Evolutionary conservation across 2,888 invertebrate genomes (phyloP).

Genomic region (Caenorhabditis angaria): DNA sequence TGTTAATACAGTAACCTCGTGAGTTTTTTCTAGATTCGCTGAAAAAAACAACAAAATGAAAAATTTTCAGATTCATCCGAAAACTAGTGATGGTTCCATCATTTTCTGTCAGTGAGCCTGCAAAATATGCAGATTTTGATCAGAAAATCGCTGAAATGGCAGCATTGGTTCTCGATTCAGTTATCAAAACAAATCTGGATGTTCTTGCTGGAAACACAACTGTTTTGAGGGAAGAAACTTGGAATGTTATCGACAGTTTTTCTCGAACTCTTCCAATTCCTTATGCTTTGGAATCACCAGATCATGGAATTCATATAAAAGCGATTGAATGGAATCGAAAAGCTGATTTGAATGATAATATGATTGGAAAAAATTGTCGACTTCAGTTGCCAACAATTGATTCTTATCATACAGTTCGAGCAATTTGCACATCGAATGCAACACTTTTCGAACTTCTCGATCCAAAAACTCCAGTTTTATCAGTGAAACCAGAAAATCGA

Average conservation of each 20-base stretch:
- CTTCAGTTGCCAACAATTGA: constrained; percentile 49
- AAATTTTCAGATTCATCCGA: constrained; percentile 52
- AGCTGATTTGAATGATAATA: constrained; percentile 42
- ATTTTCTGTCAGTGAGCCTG: constrained; percentile 50
- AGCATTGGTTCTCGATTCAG: constrained; percentile 61
- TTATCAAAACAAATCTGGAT: constrained; percentile 58
- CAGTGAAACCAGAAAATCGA: constrained; percentile 49
- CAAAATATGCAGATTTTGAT: constrained; percentile 64
- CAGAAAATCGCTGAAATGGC: constrained; percentile 69
- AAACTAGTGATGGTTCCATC: constrained; percentile 65
- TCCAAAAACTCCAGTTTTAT: constrained; percentile 54
- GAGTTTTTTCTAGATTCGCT: neutral
- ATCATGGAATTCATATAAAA: constrained; percentile 60
- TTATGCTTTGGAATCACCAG: constrained; percentile 54
- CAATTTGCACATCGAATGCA: constrained; percentile 51
- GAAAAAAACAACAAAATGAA: neutral
- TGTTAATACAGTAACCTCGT: constrained; percentile 60
- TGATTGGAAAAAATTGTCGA: constrained; percentile 46
- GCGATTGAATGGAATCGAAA: constrained; percentile 43
- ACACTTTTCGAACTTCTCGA: constrained; percentile 49
- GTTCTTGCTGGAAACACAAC: constrained; percentile 59
- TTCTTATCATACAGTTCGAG: constrained; percentile 37
- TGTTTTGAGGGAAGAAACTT: constrained; percentile 36
- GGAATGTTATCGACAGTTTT: constrained; percentile 48
- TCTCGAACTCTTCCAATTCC: constrained; percentile 56